Evolutionary conservation across 2,888 invertebrate species (phyloP).

Genomic region (Podabrus alpinus): DNA sequence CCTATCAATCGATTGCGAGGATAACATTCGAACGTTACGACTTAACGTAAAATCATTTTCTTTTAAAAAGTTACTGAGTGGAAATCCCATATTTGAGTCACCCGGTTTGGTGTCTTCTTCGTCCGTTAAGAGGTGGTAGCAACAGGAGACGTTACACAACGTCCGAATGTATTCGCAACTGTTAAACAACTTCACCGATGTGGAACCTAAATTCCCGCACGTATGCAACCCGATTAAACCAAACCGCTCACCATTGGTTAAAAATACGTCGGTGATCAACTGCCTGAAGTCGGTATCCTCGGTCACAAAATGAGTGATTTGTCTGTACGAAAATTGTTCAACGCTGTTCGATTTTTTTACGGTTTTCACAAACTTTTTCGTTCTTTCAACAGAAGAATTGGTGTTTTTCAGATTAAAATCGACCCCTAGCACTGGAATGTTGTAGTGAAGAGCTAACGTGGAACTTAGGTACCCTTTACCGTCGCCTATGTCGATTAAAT

Average conservation of each 20-base stretch:
- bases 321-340: conserved; percentile 59
- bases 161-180: conserved; percentile 60
- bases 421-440: conserved; percentile 76
- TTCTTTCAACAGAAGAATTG: conserved; percentile 66
- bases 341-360: conserved; percentile 29
- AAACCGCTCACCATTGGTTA: conserved; percentile 51
- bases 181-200: conserved; percentile 71
- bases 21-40: conserved; percentile 82
- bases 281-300: conserved; percentile 60
- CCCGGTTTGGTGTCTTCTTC: conserved; percentile 48
- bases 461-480: conserved; percentile 87
- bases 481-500: conserved; percentile 84
- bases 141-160: conserved; percentile 85
- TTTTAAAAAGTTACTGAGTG: conserved; percentile 66
- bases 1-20: conserved; percentile 81
- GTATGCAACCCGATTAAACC: conserved; percentile 82
- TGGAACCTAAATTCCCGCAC: conserved; percentile 82
- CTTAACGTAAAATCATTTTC: conserved; percentile 61
- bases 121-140: conserved; percentile 82
- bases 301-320: conserved; percentile 65
- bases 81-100: conserved; percentile 62
- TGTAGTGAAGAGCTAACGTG: conserved; percentile 71
- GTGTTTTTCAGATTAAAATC: conserved; percentile 75
- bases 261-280: conserved; percentile 60
- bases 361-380: conserved; percentile 53